Evolutionary conservation across 2,797 vertebrate species (phyloP).

Genomic region (Cynodonichthys magdalenae): DNA sequence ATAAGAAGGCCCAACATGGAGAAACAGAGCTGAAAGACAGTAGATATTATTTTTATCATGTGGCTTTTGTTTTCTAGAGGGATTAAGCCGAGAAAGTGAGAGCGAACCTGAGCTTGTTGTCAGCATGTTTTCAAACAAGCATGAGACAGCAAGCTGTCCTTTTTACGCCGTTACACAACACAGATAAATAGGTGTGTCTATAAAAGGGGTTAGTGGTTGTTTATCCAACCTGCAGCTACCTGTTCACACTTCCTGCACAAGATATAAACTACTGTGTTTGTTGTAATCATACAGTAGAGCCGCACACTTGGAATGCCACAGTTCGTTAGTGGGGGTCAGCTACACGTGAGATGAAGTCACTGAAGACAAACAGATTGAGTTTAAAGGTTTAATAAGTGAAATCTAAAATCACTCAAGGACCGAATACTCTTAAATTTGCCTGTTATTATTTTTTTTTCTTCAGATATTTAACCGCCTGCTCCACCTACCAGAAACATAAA

Average conservation of each 20-base stretch:
- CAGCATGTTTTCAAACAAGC: conserved; percentile 48
- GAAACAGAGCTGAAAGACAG: conserved; percentile 17
- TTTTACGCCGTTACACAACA: conserved; percentile 43
- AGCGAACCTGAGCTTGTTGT: conserved; percentile 56
- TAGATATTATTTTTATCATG: conserved; percentile 28
- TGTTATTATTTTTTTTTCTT: no score
- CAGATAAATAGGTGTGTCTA: conserved; percentile 46
- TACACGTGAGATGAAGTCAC: not conserved
- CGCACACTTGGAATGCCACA: not conserved
- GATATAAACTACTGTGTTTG: not conserved
- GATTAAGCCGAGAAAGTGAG: conserved; percentile 41
- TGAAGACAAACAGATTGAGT: not conserved
- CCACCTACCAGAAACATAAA: no score
- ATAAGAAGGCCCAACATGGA: conserved; percentile 34
- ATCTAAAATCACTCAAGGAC: not conserved
- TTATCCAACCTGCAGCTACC: conserved; percentile 25
- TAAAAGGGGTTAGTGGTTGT: conserved; percentile 6
- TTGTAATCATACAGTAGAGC: not conserved
- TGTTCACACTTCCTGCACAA: conserved; percentile 24
- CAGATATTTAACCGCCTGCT: no score
- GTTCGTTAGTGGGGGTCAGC: not conserved
- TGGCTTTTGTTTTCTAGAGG: conserved; percentile 37
- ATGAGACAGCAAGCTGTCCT: conserved; percentile 31
- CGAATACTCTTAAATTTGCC: no score
- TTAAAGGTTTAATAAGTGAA: not conserved